These are phyloP conservation scores for Hirtodrosophila duncani DNA, from an alignment of 2,888 invertebrate genomes.

Conservation along the genomic window DNA sequence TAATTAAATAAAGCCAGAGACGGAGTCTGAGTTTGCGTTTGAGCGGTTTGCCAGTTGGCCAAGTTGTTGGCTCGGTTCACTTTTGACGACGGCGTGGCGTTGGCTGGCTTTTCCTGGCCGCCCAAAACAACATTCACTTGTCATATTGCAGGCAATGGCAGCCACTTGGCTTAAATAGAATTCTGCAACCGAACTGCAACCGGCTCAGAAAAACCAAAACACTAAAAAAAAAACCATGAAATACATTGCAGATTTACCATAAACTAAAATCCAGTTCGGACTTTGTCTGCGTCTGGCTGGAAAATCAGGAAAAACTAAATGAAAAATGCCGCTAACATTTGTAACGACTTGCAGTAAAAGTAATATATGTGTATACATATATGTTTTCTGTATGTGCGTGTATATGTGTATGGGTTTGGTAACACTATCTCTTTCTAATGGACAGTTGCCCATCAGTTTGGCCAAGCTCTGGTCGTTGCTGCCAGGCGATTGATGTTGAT, in stretches of 20 bases:
- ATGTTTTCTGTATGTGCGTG: constrained; percentile 38
- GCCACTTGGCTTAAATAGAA: constrained; percentile 56
- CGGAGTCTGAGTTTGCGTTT: no score
- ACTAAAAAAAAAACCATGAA: no score
- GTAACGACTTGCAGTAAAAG: constrained; percentile 59
- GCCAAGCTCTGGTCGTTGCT: constrained; percentile 41
- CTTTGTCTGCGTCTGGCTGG: constrained; percentile 29
- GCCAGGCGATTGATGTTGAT: constrained; percentile 38
- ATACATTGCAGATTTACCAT: constrained; percentile 7
- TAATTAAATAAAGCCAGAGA: no score
- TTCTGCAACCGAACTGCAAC: constrained; percentile 37
- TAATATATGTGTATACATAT: constrained; percentile 34
- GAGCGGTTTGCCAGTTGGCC: constrained; percentile 31
- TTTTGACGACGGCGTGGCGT: constrained; percentile 15
- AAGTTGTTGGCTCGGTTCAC: constrained; percentile 21
- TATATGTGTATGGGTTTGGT: constrained; percentile 1
- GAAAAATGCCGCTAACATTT: constrained; percentile 33
- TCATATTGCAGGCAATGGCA: constrained; percentile 42
- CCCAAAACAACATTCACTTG: constrained; percentile 65
- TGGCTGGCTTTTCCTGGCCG: constrained; percentile 48
- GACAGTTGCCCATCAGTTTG: background rate
- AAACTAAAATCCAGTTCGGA: constrained; percentile 40
- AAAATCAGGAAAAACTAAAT: constrained; percentile 11
- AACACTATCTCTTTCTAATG: background rate
- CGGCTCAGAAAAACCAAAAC: constrained; percentile 8